Evolutionary conservation across 2,888 invertebrate species (phyloP), one percentile per base, ranked within the genome.

Genomic region (Drosophila nr. fundita): DNA sequence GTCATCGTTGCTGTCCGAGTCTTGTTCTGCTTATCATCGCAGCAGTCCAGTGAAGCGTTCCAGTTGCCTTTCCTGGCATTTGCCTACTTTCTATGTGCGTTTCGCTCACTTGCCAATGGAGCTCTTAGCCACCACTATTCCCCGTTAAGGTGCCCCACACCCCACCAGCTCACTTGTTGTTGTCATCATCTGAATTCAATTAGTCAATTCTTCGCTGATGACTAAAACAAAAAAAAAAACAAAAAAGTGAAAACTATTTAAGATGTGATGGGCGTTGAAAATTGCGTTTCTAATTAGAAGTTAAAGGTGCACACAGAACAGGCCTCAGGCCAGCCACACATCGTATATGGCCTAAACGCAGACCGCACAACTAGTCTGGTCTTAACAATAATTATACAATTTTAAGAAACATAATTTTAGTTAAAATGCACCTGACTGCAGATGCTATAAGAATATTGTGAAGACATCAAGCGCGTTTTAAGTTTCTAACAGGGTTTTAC

Each of bases 11-110:
- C 45, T 27, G 54, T 40, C 70, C 61, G 48, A 53, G 45, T 64
- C 49, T 50, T 48, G 80, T 85, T 80, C 72, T 84, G 89, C 85
- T 78, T 84, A 81, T 89, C 89, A 87, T 84, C 70, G 30, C 34
- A 15, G 30, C 34, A 15, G 6, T 38, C 67, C 80, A 48, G 45
- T 72, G 64, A 72, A 76, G 66, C 77, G 42, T 73, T 77, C 61
- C 75, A 61, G 64, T 76, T 76, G 52, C 45, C 40, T 59, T 59
- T 59, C 59, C 45, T 38, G 53, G 32, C 36, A 11, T 30, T 52
- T 55, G 53, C 5, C 63, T 21, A 50, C 76, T 80, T 80, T 78
- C 79, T 77, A 74, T 21, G 48, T 57, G 52, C 38, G 59, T 62
- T 71, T 63, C 71, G 54, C 61, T 34, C 54, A 50, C 61, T 75